These are phyloP conservation scores for Archocentrus centrarchus DNA, from an alignment of 2,113 vertebrate genomes.

Conservation along the genomic window DNA sequence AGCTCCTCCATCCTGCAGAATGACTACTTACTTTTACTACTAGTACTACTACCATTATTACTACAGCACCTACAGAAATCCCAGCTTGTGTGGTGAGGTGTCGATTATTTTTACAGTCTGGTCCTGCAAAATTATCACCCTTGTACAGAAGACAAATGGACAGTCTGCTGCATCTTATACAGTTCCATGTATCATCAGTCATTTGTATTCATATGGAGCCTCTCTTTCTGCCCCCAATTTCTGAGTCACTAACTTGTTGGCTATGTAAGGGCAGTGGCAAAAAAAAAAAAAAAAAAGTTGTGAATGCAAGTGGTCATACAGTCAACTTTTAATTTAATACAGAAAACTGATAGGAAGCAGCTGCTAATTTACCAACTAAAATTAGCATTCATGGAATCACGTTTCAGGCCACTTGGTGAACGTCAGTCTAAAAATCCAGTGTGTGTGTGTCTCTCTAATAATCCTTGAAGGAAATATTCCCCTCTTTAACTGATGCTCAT, in stretches of 20 bases:
- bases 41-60: background rate
- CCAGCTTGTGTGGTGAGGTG: background rate
- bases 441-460: background rate
- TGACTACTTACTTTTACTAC: background rate
- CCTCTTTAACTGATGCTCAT: background rate
- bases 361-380: background rate
- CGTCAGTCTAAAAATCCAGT: background rate
- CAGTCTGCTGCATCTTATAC: conserved; percentile 2
- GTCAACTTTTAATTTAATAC: background rate
- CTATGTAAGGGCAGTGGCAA: background rate
- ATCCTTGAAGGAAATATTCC: background rate
- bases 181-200: conserved; percentile 32
- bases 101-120: background rate
- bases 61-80: background rate
- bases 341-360: background rate
- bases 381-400: background rate
- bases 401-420: background rate
- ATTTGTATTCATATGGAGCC: conserved; percentile 34
- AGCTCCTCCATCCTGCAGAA: conserved; percentile 50
- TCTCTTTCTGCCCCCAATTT: conserved; percentile 22
- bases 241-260: conserved; percentile 11
- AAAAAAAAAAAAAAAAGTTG: background rate
- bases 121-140: conserved; percentile 18
- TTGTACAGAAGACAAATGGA: conserved; percentile 39
- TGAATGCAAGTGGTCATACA: background rate